Evolutionary conservation across 1,140 invertebrate genomes (phyloP).

Genomic region (Vollenhovia emeryi): DNA sequence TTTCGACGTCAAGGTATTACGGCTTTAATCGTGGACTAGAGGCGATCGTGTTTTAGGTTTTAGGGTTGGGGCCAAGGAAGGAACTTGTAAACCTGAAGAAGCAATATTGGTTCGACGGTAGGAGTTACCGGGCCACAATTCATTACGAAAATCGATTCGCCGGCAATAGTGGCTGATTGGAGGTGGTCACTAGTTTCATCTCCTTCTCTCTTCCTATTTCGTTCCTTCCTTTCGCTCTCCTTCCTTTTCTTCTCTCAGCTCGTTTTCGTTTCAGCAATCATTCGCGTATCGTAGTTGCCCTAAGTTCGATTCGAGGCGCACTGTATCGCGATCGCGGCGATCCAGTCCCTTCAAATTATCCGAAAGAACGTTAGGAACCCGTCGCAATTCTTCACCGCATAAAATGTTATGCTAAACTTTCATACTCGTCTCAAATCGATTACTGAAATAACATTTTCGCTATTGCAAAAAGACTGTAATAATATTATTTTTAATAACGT

Average conservation of each 20-base stretch:
- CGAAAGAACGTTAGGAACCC: background rate
- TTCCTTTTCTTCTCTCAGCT: constrained; percentile 31
- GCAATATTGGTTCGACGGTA: constrained; percentile 77
- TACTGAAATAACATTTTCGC: background rate
- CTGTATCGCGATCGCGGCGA: constrained; percentile 43
- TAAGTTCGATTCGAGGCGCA: constrained; percentile 59
- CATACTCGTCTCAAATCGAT: background rate
- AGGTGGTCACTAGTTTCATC: constrained; percentile 73
- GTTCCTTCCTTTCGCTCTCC: constrained; percentile 29
- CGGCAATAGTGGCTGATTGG: constrained; percentile 78
- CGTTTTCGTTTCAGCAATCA: constrained; percentile 66
- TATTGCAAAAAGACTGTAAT: background rate
- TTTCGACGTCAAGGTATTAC: constrained; percentile 56
- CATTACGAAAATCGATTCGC: constrained; percentile 81
- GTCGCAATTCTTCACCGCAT: background rate
- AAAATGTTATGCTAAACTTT: constrained; percentile 6
- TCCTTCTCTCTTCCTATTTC: constrained; percentile 51
- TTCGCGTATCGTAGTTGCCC: constrained; percentile 50
- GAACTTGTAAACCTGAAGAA: constrained; percentile 80
- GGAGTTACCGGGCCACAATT: constrained; percentile 78
- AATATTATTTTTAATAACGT: background rate
- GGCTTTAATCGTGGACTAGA: constrained; percentile 70
- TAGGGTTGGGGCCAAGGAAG: constrained; percentile 58
- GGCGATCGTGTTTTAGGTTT: constrained; percentile 67
- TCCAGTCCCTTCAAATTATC: background rate